These are phyloP conservation scores for Craterocephalus amniculus DNA, from an alignment of 2,797 vertebrate genomes.

Conservation along the genomic window DNA sequence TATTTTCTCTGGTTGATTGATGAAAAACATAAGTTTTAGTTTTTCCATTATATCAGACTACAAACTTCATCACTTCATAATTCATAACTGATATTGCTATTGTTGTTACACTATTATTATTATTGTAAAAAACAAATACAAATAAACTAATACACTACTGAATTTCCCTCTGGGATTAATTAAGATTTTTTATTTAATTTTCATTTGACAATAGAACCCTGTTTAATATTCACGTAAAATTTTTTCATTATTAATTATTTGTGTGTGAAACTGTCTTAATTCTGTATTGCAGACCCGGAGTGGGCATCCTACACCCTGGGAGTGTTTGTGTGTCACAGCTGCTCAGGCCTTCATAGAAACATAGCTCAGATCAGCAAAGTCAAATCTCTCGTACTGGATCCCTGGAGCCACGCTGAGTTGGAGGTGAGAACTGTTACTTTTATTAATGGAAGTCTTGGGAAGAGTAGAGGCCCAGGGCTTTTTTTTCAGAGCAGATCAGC, in stretches of 20 bases:
- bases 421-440: conserved; percentile 79
- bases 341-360: conserved; percentile 90
- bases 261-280: not conserved
- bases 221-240: not conserved
- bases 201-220: not conserved
- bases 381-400: conserved; percentile 89
- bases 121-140: too few species aligned
- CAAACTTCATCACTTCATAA: too few species aligned
- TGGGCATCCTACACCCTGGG: conserved; percentile 93
- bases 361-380: conserved; percentile 92
- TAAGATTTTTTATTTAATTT: too few species aligned
- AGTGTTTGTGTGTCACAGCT: conserved; percentile 90
- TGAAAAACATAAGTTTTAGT: too few species aligned
- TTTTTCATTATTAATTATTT: not conserved
- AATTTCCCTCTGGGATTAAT: too few species aligned
- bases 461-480: not conserved
- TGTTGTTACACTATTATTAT: too few species aligned
- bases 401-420: conserved; percentile 88
- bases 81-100: too few species aligned
- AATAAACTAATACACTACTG: too few species aligned
- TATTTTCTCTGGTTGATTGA: too few species aligned
- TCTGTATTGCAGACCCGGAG: conserved; percentile 83
- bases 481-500: conserved; percentile 4
- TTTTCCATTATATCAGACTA: not conserved
- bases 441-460: not conserved